These are phyloP conservation scores for Hippopotamyrus pictus DNA, from an alignment of 2,797 vertebrate species.

Conservation along the genomic window DNA sequence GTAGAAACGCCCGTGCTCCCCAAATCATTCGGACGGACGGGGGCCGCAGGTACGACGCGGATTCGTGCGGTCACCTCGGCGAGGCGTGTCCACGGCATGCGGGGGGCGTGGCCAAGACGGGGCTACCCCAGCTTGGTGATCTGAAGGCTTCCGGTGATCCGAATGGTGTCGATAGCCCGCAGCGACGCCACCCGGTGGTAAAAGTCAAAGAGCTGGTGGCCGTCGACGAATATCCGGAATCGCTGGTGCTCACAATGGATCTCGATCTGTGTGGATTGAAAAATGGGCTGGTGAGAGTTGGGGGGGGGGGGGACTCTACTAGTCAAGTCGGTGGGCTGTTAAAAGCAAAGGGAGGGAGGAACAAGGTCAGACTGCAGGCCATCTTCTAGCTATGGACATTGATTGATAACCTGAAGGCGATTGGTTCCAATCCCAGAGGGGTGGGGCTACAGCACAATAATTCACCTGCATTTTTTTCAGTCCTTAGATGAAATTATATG, in stretches of 20 bases:
- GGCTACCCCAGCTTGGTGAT: constrained; percentile 84
- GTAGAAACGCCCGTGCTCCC: neutral
- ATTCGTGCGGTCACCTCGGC: neutral
- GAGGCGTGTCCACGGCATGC: constrained; percentile 40
- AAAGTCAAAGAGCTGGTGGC: constrained; percentile 88
- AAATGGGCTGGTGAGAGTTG: neutral
- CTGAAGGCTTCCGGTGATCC: constrained; percentile 80
- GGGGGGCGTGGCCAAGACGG: constrained; percentile 23
- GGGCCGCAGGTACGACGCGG: constrained; percentile 32
- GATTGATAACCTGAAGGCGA: neutral
- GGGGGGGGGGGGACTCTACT: neutral
- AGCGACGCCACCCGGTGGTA: constrained; percentile 74
- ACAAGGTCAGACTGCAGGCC: neutral
- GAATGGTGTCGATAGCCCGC: constrained; percentile 75
- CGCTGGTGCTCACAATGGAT: constrained; percentile 79
- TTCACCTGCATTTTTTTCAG: neutral
- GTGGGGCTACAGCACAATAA: neutral
- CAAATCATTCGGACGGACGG: constrained; percentile 10
- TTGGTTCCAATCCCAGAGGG: neutral
- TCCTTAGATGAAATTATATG: neutral
- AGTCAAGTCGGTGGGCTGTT: neutral
- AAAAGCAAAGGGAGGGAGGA: neutral
- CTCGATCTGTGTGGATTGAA: constrained; percentile 68
- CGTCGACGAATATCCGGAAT: constrained; percentile 82
- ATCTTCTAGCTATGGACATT: neutral